These are phyloP conservation scores for Diplodus puntazzo DNA, from an alignment of 2,797 vertebrate genomes.

Conservation along the genomic window DNA sequence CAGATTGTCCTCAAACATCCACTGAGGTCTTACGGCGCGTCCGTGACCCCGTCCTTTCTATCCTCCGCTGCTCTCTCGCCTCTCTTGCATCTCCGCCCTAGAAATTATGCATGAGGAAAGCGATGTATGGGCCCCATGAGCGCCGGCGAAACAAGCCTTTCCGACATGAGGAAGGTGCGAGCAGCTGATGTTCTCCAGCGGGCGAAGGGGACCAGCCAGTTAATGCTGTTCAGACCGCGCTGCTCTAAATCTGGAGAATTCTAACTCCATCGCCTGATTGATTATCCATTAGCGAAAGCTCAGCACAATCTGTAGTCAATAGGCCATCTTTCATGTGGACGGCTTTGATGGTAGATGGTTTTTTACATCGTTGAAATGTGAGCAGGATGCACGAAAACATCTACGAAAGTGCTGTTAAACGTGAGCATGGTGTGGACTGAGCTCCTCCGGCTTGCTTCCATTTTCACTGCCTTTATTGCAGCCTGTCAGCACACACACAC, in stretches of 20 bases:
- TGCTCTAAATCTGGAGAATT: slow-evolving; percentile 54
- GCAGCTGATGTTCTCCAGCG: slow-evolving; percentile 25
- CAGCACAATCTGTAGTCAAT: slow-evolving; percentile 41
- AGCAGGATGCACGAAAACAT: not conserved
- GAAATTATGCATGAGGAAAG: slow-evolving; percentile 54
- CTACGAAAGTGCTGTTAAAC: not conserved
- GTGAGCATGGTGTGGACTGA: not conserved
- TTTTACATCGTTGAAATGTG: not conserved
- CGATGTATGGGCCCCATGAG: slow-evolving; percentile 11
- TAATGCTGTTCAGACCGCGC: not conserved
- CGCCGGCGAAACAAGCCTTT: slow-evolving; percentile 27
- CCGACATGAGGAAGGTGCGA: slow-evolving; percentile 18
- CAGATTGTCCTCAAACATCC: not conserved
- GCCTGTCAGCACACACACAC: no score
- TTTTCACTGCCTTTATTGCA: slow-evolving; percentile 39
- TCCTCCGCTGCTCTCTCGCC: not conserved
- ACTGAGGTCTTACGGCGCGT: not conserved
- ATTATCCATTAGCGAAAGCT: slow-evolving; percentile 58
- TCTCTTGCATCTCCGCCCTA: slow-evolving; percentile 11
- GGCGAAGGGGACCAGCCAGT: slow-evolving; percentile 1
- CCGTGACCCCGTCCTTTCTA: slow-evolving; percentile 3
- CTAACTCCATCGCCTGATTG: slow-evolving; percentile 44
- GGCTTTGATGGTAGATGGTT: not conserved
- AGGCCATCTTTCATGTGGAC: slow-evolving; percentile 27
- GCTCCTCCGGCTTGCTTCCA: slow-evolving; percentile 10